Conservation (phyloP, 2,888 invertebrate genomes). For the Sialis lutaria region DNA sequence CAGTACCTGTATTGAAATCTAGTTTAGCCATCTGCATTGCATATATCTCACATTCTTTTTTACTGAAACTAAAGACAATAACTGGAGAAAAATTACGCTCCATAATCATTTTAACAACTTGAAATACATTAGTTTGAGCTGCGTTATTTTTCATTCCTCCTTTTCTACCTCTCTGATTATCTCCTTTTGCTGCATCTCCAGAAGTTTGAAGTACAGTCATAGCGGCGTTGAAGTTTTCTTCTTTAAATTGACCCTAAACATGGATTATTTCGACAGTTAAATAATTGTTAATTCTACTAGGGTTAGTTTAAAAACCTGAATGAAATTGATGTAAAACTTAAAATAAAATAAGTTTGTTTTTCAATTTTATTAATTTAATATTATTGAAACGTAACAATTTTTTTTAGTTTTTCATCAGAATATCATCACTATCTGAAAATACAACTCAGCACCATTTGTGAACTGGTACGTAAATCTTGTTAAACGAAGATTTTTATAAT, state of each 20-base stretch:
- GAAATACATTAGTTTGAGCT: constrained; percentile 74
- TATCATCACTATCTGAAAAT: too few species aligned
- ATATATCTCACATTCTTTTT: constrained; percentile 94
- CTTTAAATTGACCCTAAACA: constrained; percentile 73
- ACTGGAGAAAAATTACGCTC: constrained; percentile 95
- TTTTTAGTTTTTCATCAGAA: too few species aligned
- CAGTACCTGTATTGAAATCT: constrained; percentile 77
- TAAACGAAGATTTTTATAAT: too few species aligned
- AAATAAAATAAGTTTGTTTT: too few species aligned
- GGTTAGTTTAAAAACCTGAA: neutral
- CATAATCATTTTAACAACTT: constrained; percentile 98
- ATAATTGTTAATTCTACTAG: too few species aligned
- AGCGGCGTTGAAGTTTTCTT: constrained; percentile 95
- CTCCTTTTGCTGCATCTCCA: constrained; percentile 58
- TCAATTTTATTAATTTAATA: too few species aligned
- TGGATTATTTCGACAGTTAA: neutral
- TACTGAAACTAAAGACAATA: constrained; percentile 97
- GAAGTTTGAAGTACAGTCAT: constrained; percentile 69
- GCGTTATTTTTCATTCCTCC: constrained; percentile 50
- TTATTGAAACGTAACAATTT: too few species aligned
- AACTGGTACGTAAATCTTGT: too few species aligned
- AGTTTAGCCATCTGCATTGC: constrained; percentile 93
- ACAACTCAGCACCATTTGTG: too few species aligned
- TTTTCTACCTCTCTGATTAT: constrained; percentile 43
- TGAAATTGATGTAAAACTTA: too few species aligned